A percentile compares a stretch with the other conserved stretches of the same genome.
These are phyloP conservation scores for Otocyon megalotis DNA, from an alignment of 2,113 vertebrate genomes.

Conservation along the genomic window DNA sequence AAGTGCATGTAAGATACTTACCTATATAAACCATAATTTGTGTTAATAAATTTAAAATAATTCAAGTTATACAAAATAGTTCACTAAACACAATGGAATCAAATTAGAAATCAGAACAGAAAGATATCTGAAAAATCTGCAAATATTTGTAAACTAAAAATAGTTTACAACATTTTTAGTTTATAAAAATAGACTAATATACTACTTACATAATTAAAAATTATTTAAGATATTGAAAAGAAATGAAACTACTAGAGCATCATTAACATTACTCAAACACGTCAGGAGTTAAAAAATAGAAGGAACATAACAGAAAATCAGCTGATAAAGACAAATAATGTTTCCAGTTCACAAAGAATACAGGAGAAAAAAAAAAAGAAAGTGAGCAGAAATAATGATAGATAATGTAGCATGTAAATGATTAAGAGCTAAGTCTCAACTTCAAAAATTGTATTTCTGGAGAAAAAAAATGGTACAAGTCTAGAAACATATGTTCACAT, in stretches of 20 bases:
- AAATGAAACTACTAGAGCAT: background rate
- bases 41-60: background rate
- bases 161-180: background rate
- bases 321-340: background rate
- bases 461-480: background rate
- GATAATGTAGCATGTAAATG: background rate
- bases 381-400: background rate
- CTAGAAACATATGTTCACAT: background rate
- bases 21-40: background rate
- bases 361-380: background rate
- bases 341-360: background rate
- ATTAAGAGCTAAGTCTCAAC: background rate
- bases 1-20: background rate
- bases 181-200: background rate
- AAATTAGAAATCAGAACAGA: conserved; percentile 19
- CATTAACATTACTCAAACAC: background rate
- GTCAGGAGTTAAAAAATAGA: background rate
- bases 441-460: background rate
- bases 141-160: background rate
- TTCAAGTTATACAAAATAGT: background rate
- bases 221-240: background rate
- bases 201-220: background rate
- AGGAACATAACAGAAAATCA: background rate
- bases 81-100: background rate
- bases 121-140: background rate